These are phyloP conservation scores for Epinephelus lanceolatus DNA, from an alignment of 2,113 vertebrate species.

Conservation along the genomic window DNA sequence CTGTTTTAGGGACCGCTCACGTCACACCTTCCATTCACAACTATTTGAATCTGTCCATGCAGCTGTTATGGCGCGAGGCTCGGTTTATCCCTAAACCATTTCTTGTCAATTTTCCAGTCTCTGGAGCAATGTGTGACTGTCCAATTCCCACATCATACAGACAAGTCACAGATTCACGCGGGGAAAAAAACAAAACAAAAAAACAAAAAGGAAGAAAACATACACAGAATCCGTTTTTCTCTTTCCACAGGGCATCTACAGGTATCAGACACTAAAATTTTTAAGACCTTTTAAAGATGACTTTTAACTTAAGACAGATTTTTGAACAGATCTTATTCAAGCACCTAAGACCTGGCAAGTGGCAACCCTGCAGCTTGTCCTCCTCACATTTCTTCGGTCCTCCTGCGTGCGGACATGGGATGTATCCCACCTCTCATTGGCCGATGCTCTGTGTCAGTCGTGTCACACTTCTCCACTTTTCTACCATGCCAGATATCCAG, in stretches of 20 bases:
- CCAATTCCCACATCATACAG: slow-evolving; percentile 24
- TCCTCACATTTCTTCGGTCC: no score
- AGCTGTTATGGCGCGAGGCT: slow-evolving; percentile 12
- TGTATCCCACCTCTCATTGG: no score
- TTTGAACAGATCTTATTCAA: no score
- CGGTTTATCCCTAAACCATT: neutral
- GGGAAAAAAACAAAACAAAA: neutral
- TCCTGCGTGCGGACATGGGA: no score
- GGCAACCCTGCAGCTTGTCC: no score
- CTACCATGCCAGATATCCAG: no score
- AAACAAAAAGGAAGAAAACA: neutral
- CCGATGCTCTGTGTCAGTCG: no score
- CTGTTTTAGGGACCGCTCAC: slow-evolving; percentile 36
- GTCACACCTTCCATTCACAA: slow-evolving; percentile 58
- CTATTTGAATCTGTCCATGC: slow-evolving; percentile 30
- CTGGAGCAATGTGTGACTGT: slow-evolving; percentile 25
- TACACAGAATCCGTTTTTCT: slow-evolving; percentile 4
- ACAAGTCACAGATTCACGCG: slow-evolving; percentile 21
- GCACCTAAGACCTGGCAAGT: no score
- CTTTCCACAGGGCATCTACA: neutral
- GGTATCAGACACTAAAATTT: no score
- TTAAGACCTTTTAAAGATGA: no score
- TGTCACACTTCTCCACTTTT: no score
- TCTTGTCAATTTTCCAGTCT: slow-evolving; percentile 36
- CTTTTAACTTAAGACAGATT: no score